Percentiles rank a stretch among this genome's conserved stretches.
phyloP scores from a whole-genome alignment of 2,113 vertebrate species.

The Erpornis zantholeuca region DNA sequence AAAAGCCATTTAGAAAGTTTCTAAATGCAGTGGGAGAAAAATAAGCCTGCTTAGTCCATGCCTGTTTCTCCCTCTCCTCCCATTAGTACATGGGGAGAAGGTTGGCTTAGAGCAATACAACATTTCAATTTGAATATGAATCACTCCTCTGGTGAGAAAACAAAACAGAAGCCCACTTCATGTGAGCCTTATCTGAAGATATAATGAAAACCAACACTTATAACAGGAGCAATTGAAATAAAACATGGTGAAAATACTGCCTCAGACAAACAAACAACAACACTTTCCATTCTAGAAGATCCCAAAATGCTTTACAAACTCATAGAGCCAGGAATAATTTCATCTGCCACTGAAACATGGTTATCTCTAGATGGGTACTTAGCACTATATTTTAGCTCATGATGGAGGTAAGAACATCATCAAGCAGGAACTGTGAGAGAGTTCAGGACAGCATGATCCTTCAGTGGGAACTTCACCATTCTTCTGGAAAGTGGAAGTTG shows the following conservation, averaged over 20 bases:
- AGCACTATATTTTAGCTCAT: rapidly evolving
- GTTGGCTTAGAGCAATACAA: constrained; percentile 4
- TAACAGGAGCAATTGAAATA: background rate
- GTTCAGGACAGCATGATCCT: background rate
- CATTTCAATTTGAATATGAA: constrained; percentile 32
- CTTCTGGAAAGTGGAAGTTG: background rate
- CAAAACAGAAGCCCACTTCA: constrained; percentile 10
- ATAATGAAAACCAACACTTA: background rate
- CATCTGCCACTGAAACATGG: background rate
- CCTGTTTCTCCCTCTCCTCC: background rate
- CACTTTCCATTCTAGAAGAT: background rate
- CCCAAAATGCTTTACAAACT: background rate
- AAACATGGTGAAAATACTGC: background rate
- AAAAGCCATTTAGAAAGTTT: constrained; percentile 39
- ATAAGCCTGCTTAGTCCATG: background rate
- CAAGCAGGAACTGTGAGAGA: background rate
- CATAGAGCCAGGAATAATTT: background rate
- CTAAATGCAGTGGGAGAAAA: constrained; percentile 15
- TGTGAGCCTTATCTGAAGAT: background rate
- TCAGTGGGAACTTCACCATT: background rate
- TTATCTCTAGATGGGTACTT: background rate
- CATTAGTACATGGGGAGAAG: background rate
- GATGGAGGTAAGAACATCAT: background rate
- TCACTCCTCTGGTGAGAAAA: constrained; percentile 41
- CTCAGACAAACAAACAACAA: background rate